A percentile compares a stretch with the other conserved stretches of the same genome.
phyloP scores from a whole-genome alignment of 1,140 invertebrate genomes.

The Yoshiicerus persimilis region DNA sequence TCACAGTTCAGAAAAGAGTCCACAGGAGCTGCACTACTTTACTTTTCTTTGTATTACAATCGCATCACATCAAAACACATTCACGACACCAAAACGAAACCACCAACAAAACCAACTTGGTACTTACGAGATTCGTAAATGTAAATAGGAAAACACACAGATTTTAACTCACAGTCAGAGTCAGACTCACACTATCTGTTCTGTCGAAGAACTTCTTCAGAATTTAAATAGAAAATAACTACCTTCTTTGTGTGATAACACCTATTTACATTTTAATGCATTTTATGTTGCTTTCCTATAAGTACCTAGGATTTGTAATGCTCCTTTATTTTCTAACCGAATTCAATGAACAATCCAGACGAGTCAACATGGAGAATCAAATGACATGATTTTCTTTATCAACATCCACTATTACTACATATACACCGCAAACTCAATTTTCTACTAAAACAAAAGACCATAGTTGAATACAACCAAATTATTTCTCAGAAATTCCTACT shows the following conservation, averaged over 20 bases:
- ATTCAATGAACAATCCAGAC: background rate
- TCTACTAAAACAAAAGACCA: background rate
- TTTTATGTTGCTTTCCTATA: too few species aligned
- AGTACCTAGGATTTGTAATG: background rate
- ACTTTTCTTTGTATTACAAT: background rate
- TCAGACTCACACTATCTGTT: background rate
- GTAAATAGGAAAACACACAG: background rate
- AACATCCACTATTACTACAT: background rate
- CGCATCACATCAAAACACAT: background rate
- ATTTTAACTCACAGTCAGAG: background rate
- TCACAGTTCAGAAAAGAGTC: background rate
- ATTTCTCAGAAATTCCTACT: background rate
- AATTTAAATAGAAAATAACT: background rate
- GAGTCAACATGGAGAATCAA: background rate
- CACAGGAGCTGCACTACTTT: conserved; percentile 11
- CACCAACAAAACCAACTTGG: background rate
- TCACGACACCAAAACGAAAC: background rate
- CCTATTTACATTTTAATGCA: too few species aligned
- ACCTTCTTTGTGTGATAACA: background rate
- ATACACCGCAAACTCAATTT: background rate
- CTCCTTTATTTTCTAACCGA: background rate
- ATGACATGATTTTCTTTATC: background rate
- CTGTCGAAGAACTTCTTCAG: background rate
- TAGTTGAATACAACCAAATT: background rate
- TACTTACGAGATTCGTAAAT: too few species aligned